Base-by-base conservation (phyloP, 1,140 invertebrate genomes). In the Physella acuta region DNA sequence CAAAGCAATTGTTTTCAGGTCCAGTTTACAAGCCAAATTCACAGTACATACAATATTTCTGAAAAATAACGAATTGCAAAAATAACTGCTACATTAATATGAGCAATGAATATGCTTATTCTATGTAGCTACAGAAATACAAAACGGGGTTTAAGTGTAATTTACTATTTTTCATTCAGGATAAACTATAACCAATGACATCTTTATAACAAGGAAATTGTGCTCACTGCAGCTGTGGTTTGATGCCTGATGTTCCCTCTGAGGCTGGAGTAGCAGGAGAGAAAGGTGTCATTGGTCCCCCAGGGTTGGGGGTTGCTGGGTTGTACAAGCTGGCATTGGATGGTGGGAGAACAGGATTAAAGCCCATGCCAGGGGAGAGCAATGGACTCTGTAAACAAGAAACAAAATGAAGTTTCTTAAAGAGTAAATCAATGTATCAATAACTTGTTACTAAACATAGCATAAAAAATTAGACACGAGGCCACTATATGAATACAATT, bases 261-360 rank as follows among this genome's bases (percentile, higher is more conserved):
- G 94, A 95, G 73, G 93, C 92, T 71, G 95, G 95, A 2, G 95
- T 97, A 88, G 95, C 93, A 30, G 95, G 94, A 16, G 94, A 97
- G 89, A 95, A 92, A 1, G 95, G 91, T 90, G 90, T 78, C 67
- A 73, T 68, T 14, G 76, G 78, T 5, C 72, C 75, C 20, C 75
- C 75, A n/a, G 79, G 76, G 37, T 74, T 78, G 33, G 78, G 72
- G 26, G 78, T 75, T 4, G 71, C 71, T 28, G 79, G 81, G n/a
- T n/a, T n/a, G 65, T 82, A 81, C 33, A 79, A 56, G 70, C 79
- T 81, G 39, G 76, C 75, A 73, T 78, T 79, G 16, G 81, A 82
- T 51, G 78, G 78, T 49, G 79, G 80, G 68, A 79, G 74, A 0
- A 81, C 75, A 58, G 80, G 80, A 44, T 78, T 75, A 74, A 79